These are phyloP conservation scores for Pseudobourletiella spinata DNA, from an alignment of 1,140 invertebrate genomes.

Conservation along the genomic window DNA sequence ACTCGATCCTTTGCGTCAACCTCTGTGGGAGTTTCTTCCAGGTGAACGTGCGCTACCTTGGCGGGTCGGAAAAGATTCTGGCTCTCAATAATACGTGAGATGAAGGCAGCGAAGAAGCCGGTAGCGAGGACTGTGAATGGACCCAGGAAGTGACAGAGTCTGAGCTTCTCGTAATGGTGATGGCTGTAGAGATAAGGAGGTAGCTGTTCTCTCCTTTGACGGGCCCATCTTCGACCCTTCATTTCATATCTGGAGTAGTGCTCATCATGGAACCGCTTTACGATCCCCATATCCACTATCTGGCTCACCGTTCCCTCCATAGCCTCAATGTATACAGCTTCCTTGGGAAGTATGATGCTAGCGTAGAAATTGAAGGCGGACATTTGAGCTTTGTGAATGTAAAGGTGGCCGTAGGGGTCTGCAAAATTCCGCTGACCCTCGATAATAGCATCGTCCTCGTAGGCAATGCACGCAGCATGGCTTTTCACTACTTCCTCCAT, in stretches of 20 bases:
- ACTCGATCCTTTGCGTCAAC: too few relatives aligned
- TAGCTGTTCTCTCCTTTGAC: background rate
- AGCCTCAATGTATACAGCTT: constrained; percentile 1
- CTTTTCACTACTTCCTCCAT: background rate
- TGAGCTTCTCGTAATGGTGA: constrained; percentile 6
- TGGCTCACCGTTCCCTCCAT: constrained; percentile 2
- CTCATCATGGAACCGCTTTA: constrained; percentile 8
- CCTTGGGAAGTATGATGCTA: constrained; percentile 1
- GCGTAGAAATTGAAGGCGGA: constrained; percentile 4
- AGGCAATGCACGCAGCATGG: background rate
- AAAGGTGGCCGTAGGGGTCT: background rate
- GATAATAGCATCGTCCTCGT: constrained; percentile 9
- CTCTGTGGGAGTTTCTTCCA: background rate
- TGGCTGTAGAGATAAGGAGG: background rate
- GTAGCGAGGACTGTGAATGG: background rate
- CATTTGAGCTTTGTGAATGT: background rate
- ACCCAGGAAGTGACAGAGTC: background rate
- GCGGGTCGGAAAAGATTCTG: background rate
- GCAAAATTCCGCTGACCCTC: background rate
- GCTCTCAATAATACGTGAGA: background rate
- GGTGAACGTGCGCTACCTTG: background rate
- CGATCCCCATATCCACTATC: constrained; percentile 7
- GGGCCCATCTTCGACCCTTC: background rate
- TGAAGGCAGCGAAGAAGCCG: background rate
- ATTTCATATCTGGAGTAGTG: background rate